Evolutionary conservation across 2,797 vertebrate genomes (phyloP), one percentile per base, ranked within the genome.

Genomic region (Hapalemur alaotrensis): DNA sequence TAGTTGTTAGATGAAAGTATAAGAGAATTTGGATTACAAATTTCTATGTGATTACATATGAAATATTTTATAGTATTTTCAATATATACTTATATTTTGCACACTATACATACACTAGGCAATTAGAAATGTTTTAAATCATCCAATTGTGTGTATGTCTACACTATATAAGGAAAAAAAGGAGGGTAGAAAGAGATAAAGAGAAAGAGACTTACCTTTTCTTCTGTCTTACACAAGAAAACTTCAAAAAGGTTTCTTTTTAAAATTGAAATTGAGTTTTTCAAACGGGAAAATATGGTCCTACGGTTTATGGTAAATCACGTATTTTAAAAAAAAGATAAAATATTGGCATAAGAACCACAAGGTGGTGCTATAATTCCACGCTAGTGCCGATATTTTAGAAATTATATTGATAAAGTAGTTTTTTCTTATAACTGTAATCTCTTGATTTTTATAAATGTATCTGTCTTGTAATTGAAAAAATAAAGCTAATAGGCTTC

Each of bases 291-390:
- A 90, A 96, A 75, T 57, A 85, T 18, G 35, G 41, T 81, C 17
- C 7, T 65, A 13, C 17, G 7, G 78, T 95, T 94, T 57, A 38
- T 6, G 30, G 28, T 23, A 80, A 90, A 91, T 78, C 20, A 46
- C 1, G 10, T 61, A 25, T 67, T 95, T 95, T 38, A 78, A 63
- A 32, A 15, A 15, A 84, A 96, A 92, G 30, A 15, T 82, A 75
- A 95, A 91, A 32, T 28, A 82, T 0, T 43, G 59, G 76, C 23
- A 54, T 50, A 7, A 65, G 7, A 69, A 67, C 98, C 98, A 99
- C 98, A 98, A 98, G 98, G 91, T 98, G 98, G 98, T 84, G 97
- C 98, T 98, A 75, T 57, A 97, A 94, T 65, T 54, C 95, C 73
- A 85, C 4, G 13, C 2, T 67, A 73, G 52, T 14, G 82, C 41